Conservation (phyloP, 2,113 vertebrate species). For the Euleptes europaea region DNA sequence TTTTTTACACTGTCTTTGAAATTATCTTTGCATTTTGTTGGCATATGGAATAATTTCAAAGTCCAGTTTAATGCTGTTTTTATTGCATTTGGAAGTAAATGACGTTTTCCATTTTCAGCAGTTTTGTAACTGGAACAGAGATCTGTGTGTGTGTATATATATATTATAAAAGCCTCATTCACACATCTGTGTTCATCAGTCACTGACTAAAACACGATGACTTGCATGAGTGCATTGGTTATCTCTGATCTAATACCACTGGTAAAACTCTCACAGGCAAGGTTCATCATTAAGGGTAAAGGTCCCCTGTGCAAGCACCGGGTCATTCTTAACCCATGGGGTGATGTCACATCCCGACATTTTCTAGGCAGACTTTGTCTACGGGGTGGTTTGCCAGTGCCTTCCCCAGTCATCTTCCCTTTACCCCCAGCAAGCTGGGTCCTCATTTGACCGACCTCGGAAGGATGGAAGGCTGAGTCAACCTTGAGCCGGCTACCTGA, state of each 20-base stretch:
- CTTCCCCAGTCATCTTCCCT: too few species aligned
- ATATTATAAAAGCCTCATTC: not conserved
- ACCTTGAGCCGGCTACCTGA: too few species aligned
- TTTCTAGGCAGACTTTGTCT: too few species aligned
- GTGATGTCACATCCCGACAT: too few species aligned
- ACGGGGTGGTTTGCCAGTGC: too few species aligned
- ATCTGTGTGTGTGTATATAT: not conserved
- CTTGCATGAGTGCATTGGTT: not conserved
- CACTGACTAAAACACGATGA: not conserved
- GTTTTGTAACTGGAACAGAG: not conserved
- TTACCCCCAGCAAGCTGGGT: too few species aligned
- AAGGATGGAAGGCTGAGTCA: too few species aligned
- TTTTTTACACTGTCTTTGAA: slow-evolving; percentile 27
- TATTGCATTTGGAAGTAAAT: slow-evolving; percentile 14
- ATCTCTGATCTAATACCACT: not conserved
- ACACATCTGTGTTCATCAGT: not conserved
- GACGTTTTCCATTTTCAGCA: slow-evolving; percentile 1
- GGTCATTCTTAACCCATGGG: too few species aligned
- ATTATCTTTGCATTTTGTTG: slow-evolving; percentile 24
- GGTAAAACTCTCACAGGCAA: too few species aligned
- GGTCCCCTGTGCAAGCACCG: too few species aligned
- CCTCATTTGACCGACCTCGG: too few species aligned
- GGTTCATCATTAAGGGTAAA: too few species aligned
- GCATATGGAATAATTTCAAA: not conserved
- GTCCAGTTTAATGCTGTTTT: slow-evolving; percentile 5